These are phyloP conservation scores for Phoenoteleia sp. DNA, from an alignment of 2,888 invertebrate species.

Conservation along the genomic window DNA sequence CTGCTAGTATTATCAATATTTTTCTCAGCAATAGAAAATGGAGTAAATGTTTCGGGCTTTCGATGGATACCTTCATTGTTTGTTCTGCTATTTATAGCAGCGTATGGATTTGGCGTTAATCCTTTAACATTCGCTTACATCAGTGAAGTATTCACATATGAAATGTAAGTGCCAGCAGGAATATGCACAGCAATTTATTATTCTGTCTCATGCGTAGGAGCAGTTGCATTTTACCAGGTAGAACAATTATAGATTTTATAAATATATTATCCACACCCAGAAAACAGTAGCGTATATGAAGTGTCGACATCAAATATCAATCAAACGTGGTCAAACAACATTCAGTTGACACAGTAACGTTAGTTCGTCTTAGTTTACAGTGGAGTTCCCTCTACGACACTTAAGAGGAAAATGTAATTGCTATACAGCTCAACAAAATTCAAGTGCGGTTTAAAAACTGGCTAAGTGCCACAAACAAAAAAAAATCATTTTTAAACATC, in stretches of 20 bases:
- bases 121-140: constrained; percentile 84
- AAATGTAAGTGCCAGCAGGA: constrained; percentile 84
- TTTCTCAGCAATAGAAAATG: constrained; percentile 78
- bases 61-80: constrained; percentile 83
- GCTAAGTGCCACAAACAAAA: too few species aligned
- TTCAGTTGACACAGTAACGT: too few species aligned
- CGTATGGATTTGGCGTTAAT: constrained; percentile 83
- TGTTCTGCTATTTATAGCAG: constrained; percentile 81
- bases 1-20: constrained; percentile 79
- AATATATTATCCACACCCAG: too few species aligned
- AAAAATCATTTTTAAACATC: too few species aligned
- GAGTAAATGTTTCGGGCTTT: constrained; percentile 77
- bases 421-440: too few species aligned
- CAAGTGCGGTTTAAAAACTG: too few species aligned
- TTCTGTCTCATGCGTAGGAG: constrained; percentile 79
- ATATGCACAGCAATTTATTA: constrained; percentile 83
- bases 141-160: constrained; percentile 84
- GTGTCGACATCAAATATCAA: background rate
- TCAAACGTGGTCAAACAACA: too few species aligned
- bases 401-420: too few species aligned
- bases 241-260: constrained; percentile 2
- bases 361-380: too few species aligned
- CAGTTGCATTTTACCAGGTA: constrained; percentile 84
- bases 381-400: too few species aligned
- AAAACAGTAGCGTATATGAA: background rate